Percentiles rank a stretch among this genome's conserved stretches.
Evolutionary conservation across 2,888 invertebrate species (phyloP).

Genomic region (Griposia aprilina): DNA sequence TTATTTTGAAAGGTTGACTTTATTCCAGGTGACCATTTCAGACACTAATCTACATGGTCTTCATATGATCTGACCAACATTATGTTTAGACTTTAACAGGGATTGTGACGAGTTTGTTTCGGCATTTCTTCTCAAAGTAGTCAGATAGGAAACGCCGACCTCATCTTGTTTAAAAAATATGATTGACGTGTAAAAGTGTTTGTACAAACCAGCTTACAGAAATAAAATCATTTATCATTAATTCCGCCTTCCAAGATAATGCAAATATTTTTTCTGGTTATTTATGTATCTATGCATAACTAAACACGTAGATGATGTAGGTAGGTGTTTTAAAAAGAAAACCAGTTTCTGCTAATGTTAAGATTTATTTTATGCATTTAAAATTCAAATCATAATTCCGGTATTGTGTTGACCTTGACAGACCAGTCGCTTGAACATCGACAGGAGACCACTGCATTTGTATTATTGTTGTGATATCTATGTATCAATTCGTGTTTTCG

Average conservation of each 20-base stretch:
- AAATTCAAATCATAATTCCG: constrained; percentile 35
- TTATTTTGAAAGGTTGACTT: neutral
- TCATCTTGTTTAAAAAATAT: too few species aligned
- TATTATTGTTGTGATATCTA: neutral
- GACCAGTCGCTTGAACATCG: constrained; percentile 12
- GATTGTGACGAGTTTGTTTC: too few species aligned
- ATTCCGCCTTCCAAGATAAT: neutral
- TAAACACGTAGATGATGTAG: too few species aligned
- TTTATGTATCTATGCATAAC: neutral
- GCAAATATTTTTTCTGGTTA: neutral
- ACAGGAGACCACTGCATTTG: neutral
- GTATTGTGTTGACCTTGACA: constrained; percentile 25
- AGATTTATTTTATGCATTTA: constrained; percentile 19
- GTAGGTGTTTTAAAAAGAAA: neutral
- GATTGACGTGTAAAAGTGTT: too few species aligned
- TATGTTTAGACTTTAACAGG: too few species aligned
- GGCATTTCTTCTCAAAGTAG: too few species aligned
- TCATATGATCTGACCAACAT: too few species aligned
- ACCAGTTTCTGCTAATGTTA: constrained; percentile 5
- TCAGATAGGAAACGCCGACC: too few species aligned
- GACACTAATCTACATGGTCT: too few species aligned
- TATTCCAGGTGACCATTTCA: too few species aligned
- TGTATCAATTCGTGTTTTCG: neutral
- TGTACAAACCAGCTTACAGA: too few species aligned
- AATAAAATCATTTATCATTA: too few species aligned